These are phyloP conservation scores for Cottus gobio DNA, from an alignment of 2,113 vertebrate species.

Conservation along the genomic window DNA sequence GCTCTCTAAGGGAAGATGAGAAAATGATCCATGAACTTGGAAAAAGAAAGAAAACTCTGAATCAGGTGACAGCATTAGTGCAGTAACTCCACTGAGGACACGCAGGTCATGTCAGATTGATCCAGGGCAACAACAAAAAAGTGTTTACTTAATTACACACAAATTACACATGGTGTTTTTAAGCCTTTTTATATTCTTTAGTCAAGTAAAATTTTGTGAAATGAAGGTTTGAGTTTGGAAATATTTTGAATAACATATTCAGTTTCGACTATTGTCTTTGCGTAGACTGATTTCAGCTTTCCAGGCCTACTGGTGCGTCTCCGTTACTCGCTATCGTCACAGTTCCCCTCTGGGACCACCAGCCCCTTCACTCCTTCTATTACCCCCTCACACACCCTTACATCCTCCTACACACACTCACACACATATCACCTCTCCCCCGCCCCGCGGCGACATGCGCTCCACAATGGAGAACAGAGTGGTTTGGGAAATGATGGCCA, in stretches of 20 bases:
- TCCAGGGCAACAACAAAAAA: background rate
- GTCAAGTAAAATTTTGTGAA: background rate
- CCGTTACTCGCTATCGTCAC: slow-evolving; percentile 47
- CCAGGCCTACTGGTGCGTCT: slow-evolving; percentile 33
- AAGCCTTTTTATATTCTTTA: background rate
- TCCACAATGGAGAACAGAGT: slow-evolving; percentile 82
- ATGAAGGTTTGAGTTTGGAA: background rate
- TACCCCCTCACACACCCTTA: slow-evolving; percentile 71
- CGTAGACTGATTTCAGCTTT: slow-evolving; percentile 46
- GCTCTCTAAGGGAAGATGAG: background rate
- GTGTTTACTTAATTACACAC: background rate
- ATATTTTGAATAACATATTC: background rate
- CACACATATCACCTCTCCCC: slow-evolving; percentile 64
- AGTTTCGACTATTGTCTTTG: slow-evolving; percentile 19
- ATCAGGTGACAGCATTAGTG: background rate
- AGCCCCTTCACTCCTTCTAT: slow-evolving; percentile 72
- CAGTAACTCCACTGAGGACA: background rate
- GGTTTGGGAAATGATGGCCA: slow-evolving; percentile 85
- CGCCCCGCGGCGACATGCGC: slow-evolving; percentile 74
- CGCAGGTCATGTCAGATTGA: background rate
- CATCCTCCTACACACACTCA: slow-evolving; percentile 68
- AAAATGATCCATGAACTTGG: background rate
- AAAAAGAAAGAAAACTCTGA: background rate
- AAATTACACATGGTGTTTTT: background rate
- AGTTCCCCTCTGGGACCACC: slow-evolving; percentile 65